Percentiles rank a stretch among this genome's conserved stretches.
Evolutionary conservation across 2,113 vertebrate genomes (phyloP).

Genomic region (Spilogale gracilis): DNA sequence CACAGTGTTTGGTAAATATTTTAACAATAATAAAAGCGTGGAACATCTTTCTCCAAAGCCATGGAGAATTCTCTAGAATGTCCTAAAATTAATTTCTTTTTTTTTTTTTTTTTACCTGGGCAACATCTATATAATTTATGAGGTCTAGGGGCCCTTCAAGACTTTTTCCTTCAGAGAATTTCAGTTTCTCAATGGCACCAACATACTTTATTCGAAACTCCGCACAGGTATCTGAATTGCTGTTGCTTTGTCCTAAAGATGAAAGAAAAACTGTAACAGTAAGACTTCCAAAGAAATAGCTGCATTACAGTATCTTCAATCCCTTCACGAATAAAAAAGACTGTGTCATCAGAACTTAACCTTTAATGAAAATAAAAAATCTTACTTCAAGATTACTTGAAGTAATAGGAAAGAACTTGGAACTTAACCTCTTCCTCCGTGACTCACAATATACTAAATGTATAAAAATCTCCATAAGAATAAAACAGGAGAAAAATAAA

Average conservation of each 20-base stretch:
- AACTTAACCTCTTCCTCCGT: not conserved
- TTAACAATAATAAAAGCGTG: accelerated
- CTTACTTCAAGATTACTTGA: not conserved
- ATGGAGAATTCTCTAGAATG: not conserved
- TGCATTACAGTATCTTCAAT: not conserved
- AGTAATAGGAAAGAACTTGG: not conserved
- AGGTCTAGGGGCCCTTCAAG: conserved; percentile 96
- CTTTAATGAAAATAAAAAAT: not conserved
- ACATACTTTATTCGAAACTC: conserved; percentile 98
- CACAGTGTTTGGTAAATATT: not conserved
- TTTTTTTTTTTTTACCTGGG: conserved; percentile 91
- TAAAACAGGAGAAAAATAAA: not conserved
- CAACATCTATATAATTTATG: conserved; percentile 97
- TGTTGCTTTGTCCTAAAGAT: conserved; percentile 92
- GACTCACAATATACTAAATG: not conserved
- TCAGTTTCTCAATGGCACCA: conserved; percentile 95
- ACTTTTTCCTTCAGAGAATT: conserved; percentile 91
- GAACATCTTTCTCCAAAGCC: not conserved
- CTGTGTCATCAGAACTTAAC: not conserved
- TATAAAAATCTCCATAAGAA: not conserved
- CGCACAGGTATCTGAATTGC: conserved; percentile 92
- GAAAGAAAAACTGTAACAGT: not conserved
- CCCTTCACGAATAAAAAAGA: not conserved
- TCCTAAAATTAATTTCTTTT: not conserved
- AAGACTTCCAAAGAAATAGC: not conserved